Evolutionary conservation across 1,140 invertebrate species (phyloP), one percentile per base, ranked within the genome.

Genomic region (Drosophila orosa): DNA sequence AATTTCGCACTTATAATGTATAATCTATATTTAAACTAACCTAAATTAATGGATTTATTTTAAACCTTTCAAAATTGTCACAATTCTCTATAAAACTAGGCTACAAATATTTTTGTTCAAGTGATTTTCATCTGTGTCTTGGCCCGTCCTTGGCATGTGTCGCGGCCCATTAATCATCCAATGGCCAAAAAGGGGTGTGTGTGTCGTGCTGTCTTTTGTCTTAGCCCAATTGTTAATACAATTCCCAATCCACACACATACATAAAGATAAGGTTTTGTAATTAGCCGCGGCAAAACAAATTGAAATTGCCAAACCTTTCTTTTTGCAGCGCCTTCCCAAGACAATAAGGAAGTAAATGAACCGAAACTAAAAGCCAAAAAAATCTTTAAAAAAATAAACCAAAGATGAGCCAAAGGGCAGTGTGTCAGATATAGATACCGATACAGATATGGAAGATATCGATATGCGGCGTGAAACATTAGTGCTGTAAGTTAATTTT

Each of bases 281-380:
- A 86, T 86, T 87, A 75, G 37, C 61, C 31, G 44, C 56, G 60
- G 37, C 27, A 68, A 86, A 78, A 33, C 74, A 82, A 75, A 87
- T 78, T 72, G 61, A 86, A 85, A 74, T 50, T 61, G 82, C 47
- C 29, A 42, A 42, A 10, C 59, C 65, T 55, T 57, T 78, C 55
- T 55, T 37, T 77, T 71, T 45, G 39, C 47, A 63, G 57, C 62
- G 47, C 47, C 47, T 39, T 48, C 29, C 44, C 67, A 65, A 80
- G 57, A 87, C 84, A 87, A 87, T 87, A 69, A 78, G 84, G 76
- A 87, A 83, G 83, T 89, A 89, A 87, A 84, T 87, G 84, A 89
- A 75, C 72, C 61, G 73, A 65, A 59, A 75, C 73, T 59, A 75
- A 75, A 24, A 48, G 22, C 68, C 61, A 33, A 62, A 31, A 44